Evolutionary conservation across 2,888 invertebrate genomes (phyloP), one percentile per base, ranked within the genome.

Genomic region (Lasioglossum zephyrum): DNA sequence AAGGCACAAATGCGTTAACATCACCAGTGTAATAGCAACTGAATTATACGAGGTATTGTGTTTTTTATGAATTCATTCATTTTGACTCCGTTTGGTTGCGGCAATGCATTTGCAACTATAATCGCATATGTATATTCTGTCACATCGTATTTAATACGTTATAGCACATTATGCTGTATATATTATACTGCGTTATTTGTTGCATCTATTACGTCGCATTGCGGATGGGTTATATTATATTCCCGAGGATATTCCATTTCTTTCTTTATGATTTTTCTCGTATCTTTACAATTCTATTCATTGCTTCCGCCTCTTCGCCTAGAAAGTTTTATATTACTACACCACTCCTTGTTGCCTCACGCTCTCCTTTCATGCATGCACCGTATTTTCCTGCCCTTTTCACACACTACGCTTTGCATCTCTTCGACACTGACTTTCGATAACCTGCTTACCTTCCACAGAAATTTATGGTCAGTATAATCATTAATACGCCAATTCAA

Each of bases 381-480:
- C 39, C 69, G 69, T 69, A 69, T 69, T 39, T 69, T 69, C 69
- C 39, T 39, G 11, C 39, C 22, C 39, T 22, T 69, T 69, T 69
- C 69, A 22, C 63, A 18, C 31, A 16, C 31, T 16, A 16, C 31
- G 0, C 63, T 31, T 63, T 16, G 63, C 63, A 26, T 63, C 63
- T 63, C 63, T 6, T 4, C 63, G 18, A 6, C 1, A 18, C 63
- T 36, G 31, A 63, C 63, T 69, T 69, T 22, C 69, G 69, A 69
- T 63, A 63, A 63, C 18, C 31, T 36, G 31, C 31, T 31, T 36
- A 18, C 63, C 18, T 18, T 63, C 18, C 63, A 36, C 18, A 2
- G 6, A 36, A 63, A 36, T 26, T 31, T 16, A 18, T 26, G 63
- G 31, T 3, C 36, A 3, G 8, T 8, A 16, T 16, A 18, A 18